Evolutionary conservation across 1,140 invertebrate genomes (phyloP).

Genomic region (Globodera rostochiensis): DNA sequence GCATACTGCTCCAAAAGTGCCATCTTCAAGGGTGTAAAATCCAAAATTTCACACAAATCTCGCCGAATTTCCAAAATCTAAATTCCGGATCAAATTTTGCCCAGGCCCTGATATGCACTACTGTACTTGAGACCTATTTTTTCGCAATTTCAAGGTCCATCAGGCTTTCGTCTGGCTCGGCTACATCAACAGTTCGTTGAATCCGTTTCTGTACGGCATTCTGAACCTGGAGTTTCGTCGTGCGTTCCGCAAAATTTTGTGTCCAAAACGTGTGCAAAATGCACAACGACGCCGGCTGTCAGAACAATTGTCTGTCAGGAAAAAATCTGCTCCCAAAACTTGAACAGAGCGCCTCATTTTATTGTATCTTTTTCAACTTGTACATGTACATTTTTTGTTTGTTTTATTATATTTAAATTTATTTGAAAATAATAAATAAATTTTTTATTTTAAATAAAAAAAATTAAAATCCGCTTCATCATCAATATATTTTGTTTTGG

Average conservation of each 20-base stretch:
- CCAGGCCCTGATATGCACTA: no score
- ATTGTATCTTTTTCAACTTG: neutral
- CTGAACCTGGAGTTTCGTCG: slow-evolving; percentile 63
- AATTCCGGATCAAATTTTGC: no score
- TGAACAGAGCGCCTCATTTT: neutral
- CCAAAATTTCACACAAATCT: neutral
- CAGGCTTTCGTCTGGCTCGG: slow-evolving; percentile 65
- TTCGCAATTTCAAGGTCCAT: slow-evolving; percentile 47
- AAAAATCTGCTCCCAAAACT: neutral
- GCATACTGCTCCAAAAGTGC: no score
- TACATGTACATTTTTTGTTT: no score
- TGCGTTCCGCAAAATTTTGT: slow-evolving; percentile 64
- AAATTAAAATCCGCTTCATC: no score
- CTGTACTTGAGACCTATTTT: neutral
- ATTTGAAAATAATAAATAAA: no score
- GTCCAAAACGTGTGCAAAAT: slow-evolving; percentile 51
- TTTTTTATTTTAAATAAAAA: no score
- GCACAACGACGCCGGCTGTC: slow-evolving; percentile 19
- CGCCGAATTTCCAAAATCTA: no score
- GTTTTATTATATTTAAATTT: no score
- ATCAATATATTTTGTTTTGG: no score
- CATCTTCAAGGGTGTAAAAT: neutral
- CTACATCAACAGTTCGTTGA: slow-evolving; percentile 61
- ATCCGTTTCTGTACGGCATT: slow-evolving; percentile 58
- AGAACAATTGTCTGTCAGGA: slow-evolving; percentile 2